Evolutionary conservation across 2,888 invertebrate species (phyloP).

Genomic region (Rotaria sp.): DNA sequence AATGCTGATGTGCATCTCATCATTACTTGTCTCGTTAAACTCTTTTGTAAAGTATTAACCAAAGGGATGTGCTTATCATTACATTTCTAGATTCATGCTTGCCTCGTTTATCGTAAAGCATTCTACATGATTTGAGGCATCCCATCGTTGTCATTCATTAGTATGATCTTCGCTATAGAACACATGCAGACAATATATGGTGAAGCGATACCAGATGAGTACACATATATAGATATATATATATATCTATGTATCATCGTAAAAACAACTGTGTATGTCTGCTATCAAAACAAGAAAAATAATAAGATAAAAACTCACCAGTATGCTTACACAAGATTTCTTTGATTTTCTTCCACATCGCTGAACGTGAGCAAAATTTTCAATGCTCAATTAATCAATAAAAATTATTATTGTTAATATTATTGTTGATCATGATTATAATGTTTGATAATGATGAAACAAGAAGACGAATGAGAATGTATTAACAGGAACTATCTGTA

Average conservation of each 20-base stretch:
- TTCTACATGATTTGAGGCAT: background rate
- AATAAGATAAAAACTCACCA: constrained; percentile 7
- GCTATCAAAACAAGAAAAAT: background rate
- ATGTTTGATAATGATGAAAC: background rate
- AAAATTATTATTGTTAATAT: background rate
- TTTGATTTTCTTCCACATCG: constrained; percentile 28
- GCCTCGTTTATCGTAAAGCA: background rate
- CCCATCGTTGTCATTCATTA: background rate
- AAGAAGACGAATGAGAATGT: background rate
- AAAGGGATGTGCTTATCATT: background rate
- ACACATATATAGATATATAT: background rate
- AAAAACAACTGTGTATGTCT: background rate
- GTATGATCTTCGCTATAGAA: background rate
- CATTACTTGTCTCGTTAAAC: background rate
- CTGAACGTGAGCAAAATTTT: background rate
- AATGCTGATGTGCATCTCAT: background rate
- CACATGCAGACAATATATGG: background rate
- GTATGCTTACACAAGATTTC: constrained; percentile 13
- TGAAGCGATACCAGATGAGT: background rate
- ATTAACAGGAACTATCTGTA: background rate
- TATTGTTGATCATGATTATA: background rate
- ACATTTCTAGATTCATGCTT: background rate
- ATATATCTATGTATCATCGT: background rate
- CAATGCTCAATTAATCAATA: background rate
- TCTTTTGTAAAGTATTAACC: background rate